These are phyloP conservation scores for Toxotes jaculatrix DNA, from an alignment of 2,113 vertebrate species.

Conservation along the genomic window DNA sequence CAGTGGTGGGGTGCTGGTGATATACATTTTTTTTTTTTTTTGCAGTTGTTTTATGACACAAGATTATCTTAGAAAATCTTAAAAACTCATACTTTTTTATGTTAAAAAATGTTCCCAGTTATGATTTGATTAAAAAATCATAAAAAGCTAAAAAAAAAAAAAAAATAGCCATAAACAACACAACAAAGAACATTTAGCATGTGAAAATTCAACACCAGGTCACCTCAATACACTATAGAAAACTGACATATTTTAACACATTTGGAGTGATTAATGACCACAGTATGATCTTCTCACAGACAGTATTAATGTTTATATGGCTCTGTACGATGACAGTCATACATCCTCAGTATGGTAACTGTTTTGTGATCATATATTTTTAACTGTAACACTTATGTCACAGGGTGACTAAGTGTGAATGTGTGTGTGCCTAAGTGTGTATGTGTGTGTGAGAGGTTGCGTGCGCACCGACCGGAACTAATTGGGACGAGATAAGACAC, in stretches of 20 bases:
- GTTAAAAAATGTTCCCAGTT: too few relatives aligned
- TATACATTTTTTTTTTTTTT: background rate
- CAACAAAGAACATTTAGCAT: background rate
- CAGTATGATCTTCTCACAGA: background rate
- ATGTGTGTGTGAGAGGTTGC: too few relatives aligned
- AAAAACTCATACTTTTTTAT: too few relatives aligned
- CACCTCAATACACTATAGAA: background rate
- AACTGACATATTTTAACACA: background rate
- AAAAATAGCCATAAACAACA: background rate
- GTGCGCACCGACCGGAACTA: too few relatives aligned
- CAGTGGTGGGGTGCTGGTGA: background rate
- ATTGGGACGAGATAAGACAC: too few relatives aligned
- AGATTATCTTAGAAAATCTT: too few relatives aligned
- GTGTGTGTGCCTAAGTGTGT: too few relatives aligned
- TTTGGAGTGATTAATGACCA: background rate
- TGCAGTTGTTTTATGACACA: background rate
- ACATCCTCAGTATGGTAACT: background rate
- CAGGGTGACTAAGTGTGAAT: too few relatives aligned
- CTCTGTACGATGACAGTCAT: background rate
- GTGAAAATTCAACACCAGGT: background rate
- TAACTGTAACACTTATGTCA: background rate
- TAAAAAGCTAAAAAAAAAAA: background rate
- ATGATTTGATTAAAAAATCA: too few relatives aligned
- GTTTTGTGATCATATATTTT: background rate
- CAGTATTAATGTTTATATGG: too few relatives aligned